phyloP scores from a whole-genome alignment of 2,797 vertebrate species.

The Antrozous pallidus region DNA sequence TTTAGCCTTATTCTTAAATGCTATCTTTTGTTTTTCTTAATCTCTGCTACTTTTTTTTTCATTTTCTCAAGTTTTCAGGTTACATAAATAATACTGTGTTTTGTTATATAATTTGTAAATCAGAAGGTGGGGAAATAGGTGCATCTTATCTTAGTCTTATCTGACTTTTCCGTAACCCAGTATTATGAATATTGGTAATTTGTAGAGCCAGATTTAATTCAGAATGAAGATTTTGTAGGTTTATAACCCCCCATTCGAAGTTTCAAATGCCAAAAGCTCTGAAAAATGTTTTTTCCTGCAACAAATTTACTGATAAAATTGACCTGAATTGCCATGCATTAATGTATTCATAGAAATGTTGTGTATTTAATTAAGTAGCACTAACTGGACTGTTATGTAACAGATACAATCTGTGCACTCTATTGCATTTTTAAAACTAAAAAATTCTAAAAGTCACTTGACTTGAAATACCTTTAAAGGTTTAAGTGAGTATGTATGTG shows the following conservation, averaged over 20 bases:
- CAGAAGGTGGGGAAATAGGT: background rate
- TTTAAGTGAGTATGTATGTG: background rate
- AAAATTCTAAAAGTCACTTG: background rate
- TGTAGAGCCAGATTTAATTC: slow-evolving; percentile 26
- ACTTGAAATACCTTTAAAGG: slow-evolving; percentile 12
- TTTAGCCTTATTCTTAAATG: background rate
- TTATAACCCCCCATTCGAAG: background rate
- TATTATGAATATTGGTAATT: slow-evolving; percentile 20
- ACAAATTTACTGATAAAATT: slow-evolving; percentile 24
- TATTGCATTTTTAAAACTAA: slow-evolving; percentile 33
- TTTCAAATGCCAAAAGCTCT: slow-evolving; percentile 12
- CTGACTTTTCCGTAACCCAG: background rate
- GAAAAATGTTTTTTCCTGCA: background rate
- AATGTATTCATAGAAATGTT: background rate
- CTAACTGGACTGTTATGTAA: background rate
- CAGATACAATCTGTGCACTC: background rate
- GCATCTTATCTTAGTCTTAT: background rate
- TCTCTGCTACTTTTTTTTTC: background rate
- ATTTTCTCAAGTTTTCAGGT: background rate
- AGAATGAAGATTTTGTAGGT: background rate
- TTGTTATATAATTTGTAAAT: slow-evolving; percentile 1
- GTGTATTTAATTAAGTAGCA: background rate
- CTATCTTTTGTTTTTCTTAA: background rate
- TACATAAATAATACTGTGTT: slow-evolving; percentile 22
- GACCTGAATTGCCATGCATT: background rate